Evolutionary conservation across 1,140 invertebrate genomes (phyloP).

Genomic region (Pseudomyrmex sp.): DNA sequence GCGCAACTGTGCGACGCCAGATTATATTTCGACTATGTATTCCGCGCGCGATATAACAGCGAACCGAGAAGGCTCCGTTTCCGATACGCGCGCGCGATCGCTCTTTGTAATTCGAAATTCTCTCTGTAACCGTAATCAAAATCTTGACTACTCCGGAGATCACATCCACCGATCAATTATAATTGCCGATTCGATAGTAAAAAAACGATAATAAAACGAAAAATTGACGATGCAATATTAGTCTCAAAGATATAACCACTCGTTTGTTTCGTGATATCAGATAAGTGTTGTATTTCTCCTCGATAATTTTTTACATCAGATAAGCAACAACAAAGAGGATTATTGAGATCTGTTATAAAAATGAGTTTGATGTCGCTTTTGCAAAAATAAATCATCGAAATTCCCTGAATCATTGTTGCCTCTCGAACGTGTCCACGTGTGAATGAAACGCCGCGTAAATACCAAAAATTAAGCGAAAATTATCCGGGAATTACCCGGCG

Average conservation of each 20-base stretch:
- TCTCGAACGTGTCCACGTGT: not conserved
- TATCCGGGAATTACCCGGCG: slow-evolving; percentile 9
- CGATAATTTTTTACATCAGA: too few relatives aligned
- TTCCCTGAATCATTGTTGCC: not conserved
- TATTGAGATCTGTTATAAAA: too few relatives aligned
- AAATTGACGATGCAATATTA: not conserved
- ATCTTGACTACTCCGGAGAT: not conserved
- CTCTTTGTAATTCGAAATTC: slow-evolving; percentile 48
- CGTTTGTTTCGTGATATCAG: too few relatives aligned
- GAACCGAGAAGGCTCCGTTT: slow-evolving; percentile 45
- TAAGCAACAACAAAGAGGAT: too few relatives aligned
- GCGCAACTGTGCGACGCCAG: slow-evolving; percentile 66
- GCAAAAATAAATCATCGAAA: too few relatives aligned
- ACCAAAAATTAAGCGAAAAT: not conserved
- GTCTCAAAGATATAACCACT: not conserved
- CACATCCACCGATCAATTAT: not conserved
- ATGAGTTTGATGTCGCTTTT: too few relatives aligned
- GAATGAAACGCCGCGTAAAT: not conserved
- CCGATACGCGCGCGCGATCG: slow-evolving; percentile 5
- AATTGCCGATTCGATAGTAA: not conserved
- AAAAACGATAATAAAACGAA: not conserved
- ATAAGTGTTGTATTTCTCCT: too few relatives aligned
- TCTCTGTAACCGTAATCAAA: not conserved
- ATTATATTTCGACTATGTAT: slow-evolving; percentile 69
- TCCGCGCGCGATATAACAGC: slow-evolving; percentile 17